Conservation (phyloP, 2,888 invertebrate genomes). For the Drosophila leonis region DNA sequence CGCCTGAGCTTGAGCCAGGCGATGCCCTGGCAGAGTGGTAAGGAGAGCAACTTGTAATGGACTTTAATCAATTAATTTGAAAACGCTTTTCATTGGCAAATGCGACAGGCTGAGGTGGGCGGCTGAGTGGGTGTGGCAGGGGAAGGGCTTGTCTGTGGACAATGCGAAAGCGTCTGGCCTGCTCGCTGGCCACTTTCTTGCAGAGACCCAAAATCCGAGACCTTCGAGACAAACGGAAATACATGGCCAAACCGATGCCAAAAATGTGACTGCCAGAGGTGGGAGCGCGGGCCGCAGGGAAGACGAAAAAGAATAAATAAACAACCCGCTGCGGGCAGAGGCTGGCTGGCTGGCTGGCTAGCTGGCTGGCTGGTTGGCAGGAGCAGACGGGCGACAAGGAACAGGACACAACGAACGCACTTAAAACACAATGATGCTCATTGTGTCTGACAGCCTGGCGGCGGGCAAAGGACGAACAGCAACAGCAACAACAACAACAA, state of each 20-base stretch:
- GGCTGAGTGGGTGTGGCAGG: neutral
- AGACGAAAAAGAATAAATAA: slow-evolving; percentile 76
- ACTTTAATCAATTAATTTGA: slow-evolving; percentile 82
- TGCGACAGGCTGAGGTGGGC: slow-evolving; percentile 5
- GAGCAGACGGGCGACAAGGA: slow-evolving; percentile 36
- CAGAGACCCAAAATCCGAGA: slow-evolving; percentile 33
- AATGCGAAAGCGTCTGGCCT: slow-evolving; percentile 46
- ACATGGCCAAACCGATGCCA: slow-evolving; percentile 75
- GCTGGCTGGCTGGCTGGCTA: neutral
- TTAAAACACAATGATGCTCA: slow-evolving; percentile 81
- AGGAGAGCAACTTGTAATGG: slow-evolving; percentile 76
- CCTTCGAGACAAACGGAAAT: slow-evolving; percentile 62
- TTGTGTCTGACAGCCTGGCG: slow-evolving; percentile 77
- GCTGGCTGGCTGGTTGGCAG: neutral
- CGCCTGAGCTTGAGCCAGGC: slow-evolving; percentile 24
- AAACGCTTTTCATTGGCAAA: slow-evolving; percentile 76
- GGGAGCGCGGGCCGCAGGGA: slow-evolving; percentile 17
- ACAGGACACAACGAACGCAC: slow-evolving; percentile 78
- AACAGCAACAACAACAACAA: neutral
- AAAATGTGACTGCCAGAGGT: slow-evolving; percentile 52
- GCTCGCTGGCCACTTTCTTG: slow-evolving; percentile 52
- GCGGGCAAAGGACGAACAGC: slow-evolving; percentile 26
- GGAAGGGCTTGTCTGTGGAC: slow-evolving; percentile 19
- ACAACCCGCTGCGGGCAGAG: slow-evolving; percentile 52
- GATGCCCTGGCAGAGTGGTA: neutral